phyloP scores from a whole-genome alignment of 1,140 invertebrate genomes.

The Drosophila paulistorum region DNA sequence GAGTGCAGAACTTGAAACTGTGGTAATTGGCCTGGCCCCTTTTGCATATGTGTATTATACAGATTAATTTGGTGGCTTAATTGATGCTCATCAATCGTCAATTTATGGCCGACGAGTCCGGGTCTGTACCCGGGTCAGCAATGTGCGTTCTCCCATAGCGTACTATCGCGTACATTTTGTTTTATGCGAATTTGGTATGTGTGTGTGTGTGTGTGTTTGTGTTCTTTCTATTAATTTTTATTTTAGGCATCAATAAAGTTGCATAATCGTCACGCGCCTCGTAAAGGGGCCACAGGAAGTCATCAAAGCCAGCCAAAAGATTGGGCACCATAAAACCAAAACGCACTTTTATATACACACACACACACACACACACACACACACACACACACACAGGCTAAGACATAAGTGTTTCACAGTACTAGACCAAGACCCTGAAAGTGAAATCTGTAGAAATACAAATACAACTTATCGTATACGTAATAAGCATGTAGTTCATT shows the following conservation, averaged over 20 bases:
- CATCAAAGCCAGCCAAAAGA: slow-evolving; percentile 19
- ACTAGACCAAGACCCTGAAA: background rate
- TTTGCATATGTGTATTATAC: slow-evolving; percentile 7
- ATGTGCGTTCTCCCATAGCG: slow-evolving; percentile 5
- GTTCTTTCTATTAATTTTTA: slow-evolving; percentile 9
- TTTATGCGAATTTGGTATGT: background rate
- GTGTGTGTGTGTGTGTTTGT: background rate
- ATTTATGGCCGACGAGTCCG: slow-evolving; percentile 44
- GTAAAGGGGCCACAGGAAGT: slow-evolving; percentile 21
- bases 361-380: background rate
- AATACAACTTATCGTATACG: slow-evolving; percentile 15
- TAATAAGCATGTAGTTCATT: background rate
- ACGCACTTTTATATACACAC: background rate
- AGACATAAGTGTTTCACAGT: slow-evolving; percentile 6
- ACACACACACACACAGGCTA: background rate
- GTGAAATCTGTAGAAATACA: slow-evolving; percentile 6
- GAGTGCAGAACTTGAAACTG: slow-evolving; percentile 17
- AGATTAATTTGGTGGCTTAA: slow-evolving; percentile 63
- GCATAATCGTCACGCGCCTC: slow-evolving; percentile 20
- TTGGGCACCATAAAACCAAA: slow-evolving; percentile 15
- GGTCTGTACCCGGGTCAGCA: background rate
- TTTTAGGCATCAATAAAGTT: slow-evolving; percentile 14
- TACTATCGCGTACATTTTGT: slow-evolving; percentile 3
- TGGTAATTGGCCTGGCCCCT: background rate
- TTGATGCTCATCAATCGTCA: slow-evolving; percentile 61